These are phyloP conservation scores for Philhelius pedissequus DNA, from an alignment of 2,888 invertebrate species.

Conservation along the genomic window DNA sequence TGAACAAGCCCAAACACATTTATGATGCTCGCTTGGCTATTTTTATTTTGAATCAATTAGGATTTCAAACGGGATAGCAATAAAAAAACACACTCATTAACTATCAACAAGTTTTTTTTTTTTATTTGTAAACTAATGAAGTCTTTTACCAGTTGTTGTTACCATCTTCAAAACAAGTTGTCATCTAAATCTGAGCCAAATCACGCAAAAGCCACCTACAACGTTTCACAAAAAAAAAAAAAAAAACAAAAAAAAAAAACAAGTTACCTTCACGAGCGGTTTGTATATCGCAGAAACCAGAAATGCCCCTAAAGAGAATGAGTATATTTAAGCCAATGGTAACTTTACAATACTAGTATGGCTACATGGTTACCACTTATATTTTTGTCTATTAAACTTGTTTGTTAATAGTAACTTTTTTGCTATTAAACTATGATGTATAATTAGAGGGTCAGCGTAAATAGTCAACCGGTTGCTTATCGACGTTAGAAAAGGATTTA, in stretches of 20 bases:
- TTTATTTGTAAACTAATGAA: conserved; percentile 18
- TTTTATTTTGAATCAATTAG: background rate
- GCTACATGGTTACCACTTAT: background rate
- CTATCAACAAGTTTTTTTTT: background rate
- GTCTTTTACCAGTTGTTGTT: conserved; percentile 2
- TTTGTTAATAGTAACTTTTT: no score
- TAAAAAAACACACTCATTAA: background rate
- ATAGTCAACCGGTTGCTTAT: no score
- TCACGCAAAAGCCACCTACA: conserved; percentile 51
- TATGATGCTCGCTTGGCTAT: background rate
- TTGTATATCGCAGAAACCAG: conserved; percentile 8
- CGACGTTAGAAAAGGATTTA: no score
- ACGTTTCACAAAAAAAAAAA: conserved; percentile 32
- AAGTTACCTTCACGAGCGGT: background rate
- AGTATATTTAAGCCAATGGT: background rate
- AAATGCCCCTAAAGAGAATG: background rate
- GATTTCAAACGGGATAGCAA: background rate
- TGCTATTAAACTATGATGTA: no score
- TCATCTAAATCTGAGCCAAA: conserved; percentile 14
- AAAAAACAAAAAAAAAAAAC: background rate
- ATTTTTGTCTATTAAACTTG: background rate
- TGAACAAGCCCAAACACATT: background rate
- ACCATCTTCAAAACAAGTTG: conserved; percentile 24
- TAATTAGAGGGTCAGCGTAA: no score
- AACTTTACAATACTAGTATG: background rate